These are phyloP conservation scores for Sula dactylatra DNA, from an alignment of 2,113 vertebrate species.

Conservation along the genomic window DNA sequence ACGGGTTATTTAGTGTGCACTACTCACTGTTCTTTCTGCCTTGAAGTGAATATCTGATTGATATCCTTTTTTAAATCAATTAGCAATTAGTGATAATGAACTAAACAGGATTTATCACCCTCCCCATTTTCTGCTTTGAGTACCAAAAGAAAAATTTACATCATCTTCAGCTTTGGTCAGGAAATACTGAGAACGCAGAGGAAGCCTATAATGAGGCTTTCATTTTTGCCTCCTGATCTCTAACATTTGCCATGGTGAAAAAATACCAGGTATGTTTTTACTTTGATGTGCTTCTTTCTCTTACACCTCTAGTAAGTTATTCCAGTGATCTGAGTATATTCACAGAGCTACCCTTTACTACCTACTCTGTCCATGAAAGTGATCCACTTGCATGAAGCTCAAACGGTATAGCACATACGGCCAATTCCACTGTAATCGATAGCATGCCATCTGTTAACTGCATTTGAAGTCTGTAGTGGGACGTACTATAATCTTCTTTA, in stretches of 20 bases:
- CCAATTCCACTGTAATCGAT: background rate
- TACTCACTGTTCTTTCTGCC: background rate
- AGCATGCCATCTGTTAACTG: constrained; percentile 13
- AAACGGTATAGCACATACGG: background rate
- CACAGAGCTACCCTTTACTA: background rate
- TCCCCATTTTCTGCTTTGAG: background rate
- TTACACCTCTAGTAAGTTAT: background rate
- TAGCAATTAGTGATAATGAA: background rate
- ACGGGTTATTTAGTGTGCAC: background rate
- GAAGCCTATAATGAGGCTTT: background rate
- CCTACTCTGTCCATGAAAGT: background rate
- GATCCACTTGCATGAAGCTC: background rate
- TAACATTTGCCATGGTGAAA: background rate
- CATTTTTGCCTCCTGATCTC: background rate
- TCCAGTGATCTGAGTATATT: background rate
- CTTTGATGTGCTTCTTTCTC: background rate
- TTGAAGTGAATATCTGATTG: background rate
- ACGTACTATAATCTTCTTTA: background rate
- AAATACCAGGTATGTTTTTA: background rate
- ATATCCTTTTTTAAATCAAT: background rate
- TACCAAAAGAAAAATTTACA: background rate
- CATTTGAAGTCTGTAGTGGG: background rate
- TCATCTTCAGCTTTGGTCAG: background rate
- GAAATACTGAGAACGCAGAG: background rate
- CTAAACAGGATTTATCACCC: background rate